Evolutionary conservation across 37 sponge, comb jelly and placozoan genomes (phyloP), one percentile per base, ranked within the genome.

Genomic region (Cladorhizidae sp.): DNA sequence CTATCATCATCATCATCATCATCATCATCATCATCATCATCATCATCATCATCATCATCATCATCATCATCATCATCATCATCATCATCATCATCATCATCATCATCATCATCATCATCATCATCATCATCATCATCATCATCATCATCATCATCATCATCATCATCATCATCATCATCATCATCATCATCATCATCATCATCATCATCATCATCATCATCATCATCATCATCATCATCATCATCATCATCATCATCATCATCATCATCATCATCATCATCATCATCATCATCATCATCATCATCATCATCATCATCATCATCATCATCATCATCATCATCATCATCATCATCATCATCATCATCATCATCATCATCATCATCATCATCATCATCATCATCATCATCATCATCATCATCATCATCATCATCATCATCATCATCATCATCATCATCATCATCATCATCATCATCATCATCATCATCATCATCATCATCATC

Each of bases 21-120:
- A 54, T 54, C 56, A 54, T 54, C 56, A 54, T 54, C 56, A 54
- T 54, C 56, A 54, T 54, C 56, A 54, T 54, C 56, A 54, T 54
- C 56, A 54, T 54, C 56, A 54, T 54, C 56, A 54, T 54, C 56
- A 54, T 54, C 56, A 54, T 54, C 56, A 54, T 54, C 56, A 54
- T 54, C 56, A 54, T 54, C 56, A 54, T 54, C 56, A 54, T 54
- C 56, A 54, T 54, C 56, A 54, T 54, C 56, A 54, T 54, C 56
- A 54, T 54, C 56, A 54, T 54, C 56, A 54, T 54, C 56, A 54
- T 54, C 56, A 54, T 54, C 56, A 54, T 18, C 18, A 18, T 54
- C 56, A 54, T 54, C 56, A 54, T 54, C 56, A 54, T 54, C 56
- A 54, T 54, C 56, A 54, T 54, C 56, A 54, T 54, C 56, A 54